Conservation (phyloP, 2,797 vertebrate species). For the Hemibagrus guttatus region DNA sequence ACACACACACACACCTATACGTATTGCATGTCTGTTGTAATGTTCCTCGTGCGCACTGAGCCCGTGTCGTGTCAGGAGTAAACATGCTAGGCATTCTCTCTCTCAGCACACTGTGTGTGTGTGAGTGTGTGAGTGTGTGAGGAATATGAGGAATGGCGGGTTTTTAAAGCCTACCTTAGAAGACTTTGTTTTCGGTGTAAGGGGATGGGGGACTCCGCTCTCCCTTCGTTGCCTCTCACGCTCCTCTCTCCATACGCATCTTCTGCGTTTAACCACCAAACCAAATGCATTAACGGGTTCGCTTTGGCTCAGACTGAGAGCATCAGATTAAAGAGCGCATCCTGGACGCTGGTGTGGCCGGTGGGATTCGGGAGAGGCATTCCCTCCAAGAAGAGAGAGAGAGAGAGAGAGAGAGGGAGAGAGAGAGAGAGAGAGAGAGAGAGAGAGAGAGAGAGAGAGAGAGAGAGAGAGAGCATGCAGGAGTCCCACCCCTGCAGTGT, state of each 20-base stretch:
- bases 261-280: neutral
- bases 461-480: slow-evolving; percentile 67
- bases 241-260: slow-evolving; percentile 72
- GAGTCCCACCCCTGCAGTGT: slow-evolving; percentile 77
- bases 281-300: neutral
- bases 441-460: slow-evolving; percentile 55
- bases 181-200: slow-evolving; percentile 76
- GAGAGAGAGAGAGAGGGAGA: slow-evolving; percentile 57
- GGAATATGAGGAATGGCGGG: slow-evolving; percentile 18
- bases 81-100: neutral
- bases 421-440: slow-evolving; percentile 43
- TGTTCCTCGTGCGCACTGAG: neutral
- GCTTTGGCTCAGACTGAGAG: neutral
- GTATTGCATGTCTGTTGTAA: neutral
- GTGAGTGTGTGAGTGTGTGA: neutral
- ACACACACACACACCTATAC: neutral
- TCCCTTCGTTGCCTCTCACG: slow-evolving; percentile 70
- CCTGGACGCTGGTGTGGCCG: slow-evolving; percentile 3
- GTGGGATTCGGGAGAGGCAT: slow-evolving; percentile 45
- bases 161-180: slow-evolving; percentile 69
- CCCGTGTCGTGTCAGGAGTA: neutral
- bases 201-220: slow-evolving; percentile 69
- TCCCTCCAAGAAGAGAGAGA: slow-evolving; percentile 62
- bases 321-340: slow-evolving; percentile 6
- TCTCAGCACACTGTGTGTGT: neutral